A percentile compares a stretch with the other conserved stretches of the same genome.
Evolutionary conservation across 2,888 invertebrate genomes (phyloP).

Genomic region (Eumacrocentrus americanus): DNA sequence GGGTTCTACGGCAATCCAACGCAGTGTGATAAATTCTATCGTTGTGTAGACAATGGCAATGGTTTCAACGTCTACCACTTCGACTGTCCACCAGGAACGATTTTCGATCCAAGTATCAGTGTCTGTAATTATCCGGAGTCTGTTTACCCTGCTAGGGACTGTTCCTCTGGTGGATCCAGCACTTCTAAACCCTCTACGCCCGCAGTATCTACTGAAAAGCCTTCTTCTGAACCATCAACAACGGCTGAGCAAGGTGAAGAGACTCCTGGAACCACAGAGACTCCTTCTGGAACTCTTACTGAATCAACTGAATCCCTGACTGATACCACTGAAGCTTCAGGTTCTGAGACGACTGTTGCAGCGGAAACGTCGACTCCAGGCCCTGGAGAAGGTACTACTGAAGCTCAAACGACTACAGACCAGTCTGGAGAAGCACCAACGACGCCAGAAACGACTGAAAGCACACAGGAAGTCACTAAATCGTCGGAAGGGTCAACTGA

Average conservation of each 20-base stretch:
- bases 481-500: constrained; percentile 32
- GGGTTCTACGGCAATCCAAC: constrained; percentile 70
- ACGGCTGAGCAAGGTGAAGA: constrained; percentile 15
- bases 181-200: constrained; percentile 2
- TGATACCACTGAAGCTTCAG: constrained; percentile 26
- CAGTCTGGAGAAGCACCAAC: too few species aligned
- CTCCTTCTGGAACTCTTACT: background rate
- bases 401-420: constrained; percentile 42
- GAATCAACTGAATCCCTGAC: constrained; percentile 19
- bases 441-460: constrained; percentile 34
- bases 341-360: constrained; percentile 26
- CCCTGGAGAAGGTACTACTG: constrained; percentile 28
- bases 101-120: constrained; percentile 72
- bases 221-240: constrained; percentile 14
- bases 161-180: constrained; percentile 27
- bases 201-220: constrained; percentile 9
- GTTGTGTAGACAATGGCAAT: constrained; percentile 70
- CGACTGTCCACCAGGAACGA: constrained; percentile 73
- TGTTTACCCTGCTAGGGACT: constrained; percentile 65
- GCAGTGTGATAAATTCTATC: constrained; percentile 71
- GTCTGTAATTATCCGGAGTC: constrained; percentile 74
- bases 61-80: constrained; percentile 72
- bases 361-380: constrained; percentile 23
- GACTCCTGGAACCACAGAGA: constrained; percentile 26
- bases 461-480: constrained; percentile 1